A percentile compares a stretch with the other conserved stretches of the same genome.
phyloP scores from a whole-genome alignment of 2,888 invertebrate genomes.

The Mechanitis messenoides region DNA sequence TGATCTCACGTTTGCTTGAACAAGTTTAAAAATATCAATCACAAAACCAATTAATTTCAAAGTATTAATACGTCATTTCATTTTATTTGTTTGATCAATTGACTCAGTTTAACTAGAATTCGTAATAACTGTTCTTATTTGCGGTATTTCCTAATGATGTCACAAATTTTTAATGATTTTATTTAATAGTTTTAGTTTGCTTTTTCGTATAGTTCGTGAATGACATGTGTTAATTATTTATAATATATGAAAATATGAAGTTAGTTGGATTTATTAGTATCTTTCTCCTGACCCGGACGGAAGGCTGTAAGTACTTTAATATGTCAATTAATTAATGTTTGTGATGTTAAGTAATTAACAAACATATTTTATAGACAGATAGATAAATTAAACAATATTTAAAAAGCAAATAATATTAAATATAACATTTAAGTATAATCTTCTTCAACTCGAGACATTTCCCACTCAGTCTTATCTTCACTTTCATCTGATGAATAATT shows the following conservation, averaged over 20 bases:
- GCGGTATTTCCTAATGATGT: slow-evolving; percentile 7
- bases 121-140: too few relatives aligned
- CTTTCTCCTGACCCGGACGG: slow-evolving; percentile 1
- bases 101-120: neutral
- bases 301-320: slow-evolving; percentile 13
- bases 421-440: too few relatives aligned
- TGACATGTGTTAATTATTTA: neutral
- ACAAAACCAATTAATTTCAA: neutral
- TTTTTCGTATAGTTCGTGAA: neutral
- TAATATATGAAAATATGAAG: slow-evolving; percentile 2
- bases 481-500: too few relatives aligned
- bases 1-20: neutral
- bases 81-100: neutral
- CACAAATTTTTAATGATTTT: slow-evolving; percentile 8
- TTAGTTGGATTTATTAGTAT: neutral
- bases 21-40: neutral
- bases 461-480: too few relatives aligned
- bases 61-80: neutral
- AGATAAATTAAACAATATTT: too few relatives aligned
- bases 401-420: too few relatives aligned
- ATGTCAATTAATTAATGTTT: neutral
- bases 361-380: too few relatives aligned
- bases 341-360: too few relatives aligned
- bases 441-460: too few relatives aligned
- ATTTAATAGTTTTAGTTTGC: neutral